Evolutionary conservation across 1,140 invertebrate species (phyloP).

Genomic region (Platyscapa corneri): DNA sequence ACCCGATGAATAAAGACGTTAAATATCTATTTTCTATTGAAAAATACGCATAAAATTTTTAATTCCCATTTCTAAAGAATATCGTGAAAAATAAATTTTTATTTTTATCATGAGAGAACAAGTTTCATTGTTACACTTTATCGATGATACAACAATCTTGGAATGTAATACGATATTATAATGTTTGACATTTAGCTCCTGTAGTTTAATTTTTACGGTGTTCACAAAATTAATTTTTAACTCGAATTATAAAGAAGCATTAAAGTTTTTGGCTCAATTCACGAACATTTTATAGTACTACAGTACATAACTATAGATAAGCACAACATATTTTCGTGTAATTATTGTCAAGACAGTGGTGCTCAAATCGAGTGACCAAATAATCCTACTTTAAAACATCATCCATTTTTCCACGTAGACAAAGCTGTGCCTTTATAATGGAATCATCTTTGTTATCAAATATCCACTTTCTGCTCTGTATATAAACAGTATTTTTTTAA

Average conservation of each 20-base stretch:
- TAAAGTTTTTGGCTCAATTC: neutral
- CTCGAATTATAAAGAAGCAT: neutral
- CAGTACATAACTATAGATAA: too few species aligned
- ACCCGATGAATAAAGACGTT: too few species aligned
- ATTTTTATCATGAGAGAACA: neutral
- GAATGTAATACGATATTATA: neutral
- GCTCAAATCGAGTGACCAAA: neutral
- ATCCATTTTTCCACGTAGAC: neutral
- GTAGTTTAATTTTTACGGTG: neutral
- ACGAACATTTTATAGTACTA: neutral
- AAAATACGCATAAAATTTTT: too few species aligned
- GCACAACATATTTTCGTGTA: neutral
- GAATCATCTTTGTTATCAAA: slow-evolving; percentile 30
- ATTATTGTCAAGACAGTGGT: slow-evolving; percentile 22
- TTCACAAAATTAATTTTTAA: neutral
- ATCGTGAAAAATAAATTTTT: neutral
- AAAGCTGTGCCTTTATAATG: neutral
- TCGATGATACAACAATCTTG: neutral
- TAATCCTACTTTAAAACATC: neutral
- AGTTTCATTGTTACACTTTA: neutral
- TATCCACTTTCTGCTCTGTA: neutral
- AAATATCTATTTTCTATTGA: too few species aligned
- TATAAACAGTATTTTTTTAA: neutral
- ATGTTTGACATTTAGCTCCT: neutral
- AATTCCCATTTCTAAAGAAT: too few species aligned